Evolutionary conservation across 2,113 vertebrate species (phyloP).

Genomic region (Hoplias malabaricus): DNA sequence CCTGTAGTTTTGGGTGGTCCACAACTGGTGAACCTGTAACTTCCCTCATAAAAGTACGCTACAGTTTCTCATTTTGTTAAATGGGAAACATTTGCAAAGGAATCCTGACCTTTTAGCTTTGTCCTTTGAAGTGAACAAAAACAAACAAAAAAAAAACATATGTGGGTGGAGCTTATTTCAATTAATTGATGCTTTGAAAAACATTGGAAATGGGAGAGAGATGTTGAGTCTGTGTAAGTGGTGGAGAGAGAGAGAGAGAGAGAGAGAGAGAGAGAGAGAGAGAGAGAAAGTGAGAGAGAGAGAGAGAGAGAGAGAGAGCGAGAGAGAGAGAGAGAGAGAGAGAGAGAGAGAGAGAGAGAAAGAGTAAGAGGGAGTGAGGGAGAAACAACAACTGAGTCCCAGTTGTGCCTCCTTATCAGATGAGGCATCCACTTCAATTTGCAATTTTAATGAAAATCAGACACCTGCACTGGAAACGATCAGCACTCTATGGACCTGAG

Average conservation of each 20-base stretch:
- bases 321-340: slow-evolving; percentile 16
- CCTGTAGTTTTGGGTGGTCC: too few species aligned
- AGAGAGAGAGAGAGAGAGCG: neutral
- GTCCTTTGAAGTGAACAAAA: too few species aligned
- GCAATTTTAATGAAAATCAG: slow-evolving; percentile 93
- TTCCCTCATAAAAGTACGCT: too few species aligned
- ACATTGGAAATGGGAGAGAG: neutral
- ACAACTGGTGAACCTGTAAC: too few species aligned
- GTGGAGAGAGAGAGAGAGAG: neutral
- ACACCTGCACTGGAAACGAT: slow-evolving; percentile 86
- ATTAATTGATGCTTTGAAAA: slow-evolving; percentile 45
- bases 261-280: neutral
- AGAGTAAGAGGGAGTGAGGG: slow-evolving; percentile 10
- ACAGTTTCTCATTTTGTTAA: too few species aligned
- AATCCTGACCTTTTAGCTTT: too few species aligned
- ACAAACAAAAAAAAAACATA: too few species aligned
- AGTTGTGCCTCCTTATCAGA: slow-evolving; percentile 82
- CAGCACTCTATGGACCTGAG: slow-evolving; percentile 69
- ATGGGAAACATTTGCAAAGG: too few species aligned
- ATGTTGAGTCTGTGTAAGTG: neutral
- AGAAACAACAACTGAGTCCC: slow-evolving; percentile 67
- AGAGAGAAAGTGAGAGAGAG: neutral
- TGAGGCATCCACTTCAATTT: slow-evolving; percentile 80
- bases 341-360: slow-evolving; percentile 26
- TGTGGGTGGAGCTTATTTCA: too few species aligned